phyloP scores from a whole-genome alignment of 2,797 vertebrate species.

The Poeciliopsis infans region DNA sequence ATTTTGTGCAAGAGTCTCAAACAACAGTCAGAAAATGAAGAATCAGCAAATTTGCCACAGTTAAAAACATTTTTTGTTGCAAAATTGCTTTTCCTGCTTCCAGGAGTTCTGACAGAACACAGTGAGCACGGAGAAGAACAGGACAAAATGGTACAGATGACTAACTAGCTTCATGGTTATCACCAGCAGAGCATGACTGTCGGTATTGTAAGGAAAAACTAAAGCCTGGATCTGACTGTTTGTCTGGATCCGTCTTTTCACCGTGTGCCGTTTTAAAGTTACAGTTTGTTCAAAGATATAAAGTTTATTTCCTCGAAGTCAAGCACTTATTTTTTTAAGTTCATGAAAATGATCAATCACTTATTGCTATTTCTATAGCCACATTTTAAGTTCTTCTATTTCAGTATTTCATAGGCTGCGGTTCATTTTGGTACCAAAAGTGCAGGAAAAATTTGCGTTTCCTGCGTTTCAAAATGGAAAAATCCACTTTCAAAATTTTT shows the following conservation, averaged over 20 bases:
- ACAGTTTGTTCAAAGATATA: slow-evolving; percentile 13
- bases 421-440: background rate
- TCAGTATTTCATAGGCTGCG: background rate
- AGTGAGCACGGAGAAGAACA: slow-evolving; percentile 17
- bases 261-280: slow-evolving; percentile 9
- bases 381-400: background rate
- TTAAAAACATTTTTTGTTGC: background rate
- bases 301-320: background rate
- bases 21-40: background rate
- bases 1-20: background rate
- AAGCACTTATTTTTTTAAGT: background rate
- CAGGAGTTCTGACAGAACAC: background rate
- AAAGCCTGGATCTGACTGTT: slow-evolving; percentile 32
- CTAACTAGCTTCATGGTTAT: slow-evolving; percentile 52
- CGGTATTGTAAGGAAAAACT: slow-evolving; percentile 39
- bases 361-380: background rate
- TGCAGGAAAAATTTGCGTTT: background rate
- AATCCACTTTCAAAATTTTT: background rate
- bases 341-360: background rate
- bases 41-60: background rate
- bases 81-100: background rate
- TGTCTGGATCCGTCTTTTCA: slow-evolving; percentile 13
- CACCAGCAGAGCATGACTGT: slow-evolving; percentile 45
- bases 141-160: slow-evolving; percentile 41
- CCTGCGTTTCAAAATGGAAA: too few species aligned